These are phyloP conservation scores for Pristionchus fissidentatus DNA, from an alignment of 2,888 invertebrate species.

Conservation along the genomic window DNA sequence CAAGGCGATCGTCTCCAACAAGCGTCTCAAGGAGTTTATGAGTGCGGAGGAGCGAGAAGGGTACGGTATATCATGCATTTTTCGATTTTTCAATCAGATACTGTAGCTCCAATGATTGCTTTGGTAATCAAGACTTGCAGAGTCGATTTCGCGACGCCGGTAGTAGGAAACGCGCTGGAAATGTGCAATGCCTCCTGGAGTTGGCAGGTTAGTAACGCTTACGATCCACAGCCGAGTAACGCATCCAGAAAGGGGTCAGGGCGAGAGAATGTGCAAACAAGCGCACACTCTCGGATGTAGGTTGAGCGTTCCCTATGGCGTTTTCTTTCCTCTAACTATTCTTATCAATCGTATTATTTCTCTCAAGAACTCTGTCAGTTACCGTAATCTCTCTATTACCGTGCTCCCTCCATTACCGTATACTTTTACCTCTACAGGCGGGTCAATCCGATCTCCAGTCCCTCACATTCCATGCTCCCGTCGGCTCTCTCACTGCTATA, in stretches of 20 bases:
- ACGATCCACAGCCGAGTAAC: too few relatives aligned
- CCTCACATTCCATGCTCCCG: slow-evolving; percentile 56
- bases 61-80: not conserved
- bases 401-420: not conserved
- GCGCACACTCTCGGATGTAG: too few relatives aligned
- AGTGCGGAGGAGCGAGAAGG: slow-evolving; percentile 57
- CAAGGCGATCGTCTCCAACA: slow-evolving; percentile 68
- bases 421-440: not conserved
- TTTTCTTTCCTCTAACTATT: too few relatives aligned
- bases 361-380: too few relatives aligned
- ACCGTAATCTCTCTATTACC: too few relatives aligned
- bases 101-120: not conserved
- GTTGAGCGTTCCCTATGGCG: too few relatives aligned
- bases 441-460: slow-evolving; percentile 31
- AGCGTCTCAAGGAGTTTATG: slow-evolving; percentile 69
- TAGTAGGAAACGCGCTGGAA: not conserved
- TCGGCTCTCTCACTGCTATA: not conserved
- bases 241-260: too few relatives aligned
- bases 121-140: not conserved
- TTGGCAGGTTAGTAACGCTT: slow-evolving; percentile 25
- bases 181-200: not conserved
- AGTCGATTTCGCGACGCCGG: slow-evolving; percentile 18
- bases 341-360: too few relatives aligned
- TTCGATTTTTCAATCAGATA: not conserved
- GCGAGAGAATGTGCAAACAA: too few relatives aligned